Evolutionary conservation across 2,888 invertebrate species (phyloP).

Genomic region (Didymodactylos carnosus): DNA sequence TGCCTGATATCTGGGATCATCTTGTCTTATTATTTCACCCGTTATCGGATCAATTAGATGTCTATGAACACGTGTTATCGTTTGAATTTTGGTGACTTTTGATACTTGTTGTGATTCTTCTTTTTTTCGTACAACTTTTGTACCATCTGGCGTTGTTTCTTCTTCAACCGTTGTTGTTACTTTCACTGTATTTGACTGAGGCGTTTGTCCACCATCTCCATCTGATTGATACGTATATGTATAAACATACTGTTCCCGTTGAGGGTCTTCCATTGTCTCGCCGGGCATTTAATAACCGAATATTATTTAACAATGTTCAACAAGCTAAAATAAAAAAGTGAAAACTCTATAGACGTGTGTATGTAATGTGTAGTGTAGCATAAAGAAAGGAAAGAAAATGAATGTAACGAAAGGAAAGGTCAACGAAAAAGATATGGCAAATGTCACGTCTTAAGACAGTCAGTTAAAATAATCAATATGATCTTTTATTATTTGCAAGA

Average conservation of each 20-base stretch:
- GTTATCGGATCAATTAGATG: constrained; percentile 8
- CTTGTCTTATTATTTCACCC: constrained; percentile 10
- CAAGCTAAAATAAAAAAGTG: neutral
- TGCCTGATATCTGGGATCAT: neutral
- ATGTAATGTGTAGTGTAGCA: neutral
- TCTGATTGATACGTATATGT: constrained; percentile 10
- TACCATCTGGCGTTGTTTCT: constrained; percentile 12
- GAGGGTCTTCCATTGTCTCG: constrained; percentile 2
- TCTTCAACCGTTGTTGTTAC: constrained; percentile 14
- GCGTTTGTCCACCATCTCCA: constrained; percentile 1
- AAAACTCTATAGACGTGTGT: neutral
- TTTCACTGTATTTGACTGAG: constrained; percentile 12
- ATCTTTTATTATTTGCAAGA: too few relatives aligned
- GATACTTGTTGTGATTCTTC: constrained; percentile 14
- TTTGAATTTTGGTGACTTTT: constrained; percentile 13
- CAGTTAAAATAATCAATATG: too few relatives aligned
- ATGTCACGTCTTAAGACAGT: too few relatives aligned
- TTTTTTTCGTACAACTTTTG: constrained; percentile 13
- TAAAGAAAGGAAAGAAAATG: neutral
- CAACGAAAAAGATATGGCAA: too few relatives aligned
- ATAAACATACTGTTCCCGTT: constrained; percentile 10
- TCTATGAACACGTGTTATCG: constrained; percentile 5
- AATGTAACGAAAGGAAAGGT: too few relatives aligned
- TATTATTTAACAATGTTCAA: neutral
- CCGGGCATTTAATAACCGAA: neutral